Base-by-base conservation (phyloP, 1,140 invertebrate genomes). In the Drosophila nasuta region DNA sequence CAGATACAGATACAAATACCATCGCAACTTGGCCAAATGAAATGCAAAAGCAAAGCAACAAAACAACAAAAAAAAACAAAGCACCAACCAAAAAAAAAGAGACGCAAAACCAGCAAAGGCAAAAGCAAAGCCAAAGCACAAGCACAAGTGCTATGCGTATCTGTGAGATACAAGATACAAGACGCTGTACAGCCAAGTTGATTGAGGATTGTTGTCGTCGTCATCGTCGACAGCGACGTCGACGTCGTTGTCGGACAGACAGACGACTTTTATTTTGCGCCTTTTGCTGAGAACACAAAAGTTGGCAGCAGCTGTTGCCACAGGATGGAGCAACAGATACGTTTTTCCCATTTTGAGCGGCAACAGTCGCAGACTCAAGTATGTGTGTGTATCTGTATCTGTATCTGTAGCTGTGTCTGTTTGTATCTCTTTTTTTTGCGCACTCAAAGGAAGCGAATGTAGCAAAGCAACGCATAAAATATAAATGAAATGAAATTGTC, bases 281-380 rank as follows among this genome's bases (percentile, higher is more conserved):
- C 77, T 80, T 83, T 77, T 82, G 79, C 72, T 63, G 71, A 63
- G 48, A 76, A 71, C 67, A 64, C 58, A 64, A 81, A 81, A 66
- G 71, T 68, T 82, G 77, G 81, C 82, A 85, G 82, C 82, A 86
- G 82, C 85, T 86, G 81, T 74, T 85, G 81, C 81, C 81, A 74
- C 71, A 83, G 81, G 81, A 82, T 80, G 81, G 68, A 81, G 81
- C 81, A 86, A 86, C 82, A 86, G 82, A 86, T 86, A 86, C 82
- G 77, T 85, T 85, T 86, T 59, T 81, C 63, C 86, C 73, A 56
- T 67, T 52, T 60, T 51, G 59, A 57, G 67, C 60, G 52, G 68
- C 69, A 72, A 72, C 69, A 72, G 56, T 10, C 41, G 15, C 45
- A 52, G 28, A 25, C 52, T n/a, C 49, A n/a, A 25, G 15, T 56